Evolutionary conservation across 2,797 vertebrate species (phyloP).

Genomic region (Typhlichthys subterraneus): DNA sequence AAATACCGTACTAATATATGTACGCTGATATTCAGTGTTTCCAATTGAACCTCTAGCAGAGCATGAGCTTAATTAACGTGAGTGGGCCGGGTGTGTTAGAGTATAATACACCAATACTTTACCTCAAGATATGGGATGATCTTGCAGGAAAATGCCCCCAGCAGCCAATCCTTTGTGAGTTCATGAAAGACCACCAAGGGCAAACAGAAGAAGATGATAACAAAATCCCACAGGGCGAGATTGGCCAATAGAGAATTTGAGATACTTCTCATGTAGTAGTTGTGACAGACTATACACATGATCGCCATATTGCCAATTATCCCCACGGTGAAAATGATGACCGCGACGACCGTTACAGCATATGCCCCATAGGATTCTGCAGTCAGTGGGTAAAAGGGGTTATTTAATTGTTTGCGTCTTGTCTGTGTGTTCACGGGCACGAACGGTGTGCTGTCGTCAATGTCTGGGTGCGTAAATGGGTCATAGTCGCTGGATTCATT

Average conservation of each 20-base stretch:
- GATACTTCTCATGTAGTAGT: slow-evolving; percentile 97
- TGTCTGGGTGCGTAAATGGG: slow-evolving; percentile 47
- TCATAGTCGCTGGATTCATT: slow-evolving; percentile 51
- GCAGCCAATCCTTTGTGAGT: slow-evolving; percentile 92
- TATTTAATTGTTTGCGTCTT: slow-evolving; percentile 75
- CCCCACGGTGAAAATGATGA: slow-evolving; percentile 87
- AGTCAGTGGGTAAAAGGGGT: slow-evolving; percentile 92
- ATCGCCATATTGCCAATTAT: slow-evolving; percentile 92
- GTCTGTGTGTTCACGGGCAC: slow-evolving; percentile 55
- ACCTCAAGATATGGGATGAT: slow-evolving; percentile 97
- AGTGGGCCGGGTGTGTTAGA: neutral
- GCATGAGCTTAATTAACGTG: too few relatives aligned
- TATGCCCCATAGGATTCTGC: slow-evolving; percentile 88
- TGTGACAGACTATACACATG: slow-evolving; percentile 98
- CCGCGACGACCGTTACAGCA: slow-evolving; percentile 82
- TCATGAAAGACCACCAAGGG: slow-evolving; percentile 93
- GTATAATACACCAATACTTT: slow-evolving; percentile 44
- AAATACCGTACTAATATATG: too few relatives aligned
- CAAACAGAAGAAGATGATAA: slow-evolving; percentile 93
- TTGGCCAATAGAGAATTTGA: slow-evolving; percentile 96
- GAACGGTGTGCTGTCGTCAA: slow-evolving; percentile 57
- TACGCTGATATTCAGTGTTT: too few relatives aligned
- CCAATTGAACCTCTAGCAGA: too few relatives aligned
- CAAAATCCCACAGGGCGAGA: slow-evolving; percentile 95
- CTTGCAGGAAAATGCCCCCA: slow-evolving; percentile 96